Evolutionary conservation across 2,888 invertebrate species (phyloP), one percentile per base, ranked within the genome.

Genomic region (Eurytoma californica): DNA sequence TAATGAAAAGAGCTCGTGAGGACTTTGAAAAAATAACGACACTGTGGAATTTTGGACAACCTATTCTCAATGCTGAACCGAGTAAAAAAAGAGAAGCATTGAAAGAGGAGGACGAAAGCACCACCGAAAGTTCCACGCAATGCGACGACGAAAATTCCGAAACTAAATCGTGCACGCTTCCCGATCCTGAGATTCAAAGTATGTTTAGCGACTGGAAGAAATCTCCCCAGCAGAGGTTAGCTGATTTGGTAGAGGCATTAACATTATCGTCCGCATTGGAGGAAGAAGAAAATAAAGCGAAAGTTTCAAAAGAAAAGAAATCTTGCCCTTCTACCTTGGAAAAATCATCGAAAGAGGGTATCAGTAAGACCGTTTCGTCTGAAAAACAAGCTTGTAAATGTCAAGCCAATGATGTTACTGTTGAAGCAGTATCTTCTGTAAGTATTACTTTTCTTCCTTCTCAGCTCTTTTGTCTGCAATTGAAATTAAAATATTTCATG

Each of bases 141-240:
- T 9, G 39, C 39, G 39, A 39, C 9, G 51, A 65, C 7, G 63
- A 55, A 57, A 80, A 55, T 58, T 66, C 73, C 13, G 68, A 82
- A 55, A 51, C 65, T 60, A 77, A 77, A 63, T 60, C 73, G 1
- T 79, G 73, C 63, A 67, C 66, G 24, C 70, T 79, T 30, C 77
- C 79, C 9, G 77, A 79, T 53, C 70, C 80, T 51, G 80, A 85
- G 76, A 81, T 87, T 68, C 84, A 86, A 77, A 86, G 86, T 77
- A 82, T 87, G 72, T 82, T 87, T 72, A 86, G 86, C 30, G 87
- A 87, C 39, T 86, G 85, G 85, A 86, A 84, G 47, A 86, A 86
- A 72, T 84, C 86, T 24, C 85, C 86, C 20, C 84, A 86, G 80
- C 85, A 86, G 77, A 86, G 86, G 73, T 80, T 87, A 30, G 84